Evolutionary conservation across 2,113 vertebrate species (phyloP).

Genomic region (Neodontobutis hainanensis): DNA sequence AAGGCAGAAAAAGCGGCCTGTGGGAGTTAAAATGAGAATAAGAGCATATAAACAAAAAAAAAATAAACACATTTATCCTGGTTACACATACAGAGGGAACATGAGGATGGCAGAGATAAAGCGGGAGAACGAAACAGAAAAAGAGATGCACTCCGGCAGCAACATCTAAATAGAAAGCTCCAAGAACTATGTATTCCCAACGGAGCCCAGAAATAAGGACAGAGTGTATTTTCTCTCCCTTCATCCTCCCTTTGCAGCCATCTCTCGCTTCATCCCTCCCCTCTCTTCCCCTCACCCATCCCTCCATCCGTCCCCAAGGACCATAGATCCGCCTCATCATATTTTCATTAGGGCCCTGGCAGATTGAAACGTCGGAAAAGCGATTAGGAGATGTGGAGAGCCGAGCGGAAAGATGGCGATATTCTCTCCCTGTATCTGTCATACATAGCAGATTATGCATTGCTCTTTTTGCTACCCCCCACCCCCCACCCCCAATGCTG

Average conservation of each 20-base stretch:
- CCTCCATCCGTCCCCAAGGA: constrained; percentile 68
- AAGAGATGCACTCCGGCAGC: constrained; percentile 54
- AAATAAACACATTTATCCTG: constrained; percentile 67
- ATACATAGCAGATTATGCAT: constrained; percentile 67
- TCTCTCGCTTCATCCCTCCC: constrained; percentile 60
- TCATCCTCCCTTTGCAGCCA: constrained; percentile 76
- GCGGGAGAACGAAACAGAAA: constrained; percentile 43
- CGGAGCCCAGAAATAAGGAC: constrained; percentile 91
- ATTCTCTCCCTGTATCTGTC: constrained; percentile 65
- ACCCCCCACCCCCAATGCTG: background rate
- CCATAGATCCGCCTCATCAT: constrained; percentile 78
- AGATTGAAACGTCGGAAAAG: constrained; percentile 78
- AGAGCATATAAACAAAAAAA: constrained; percentile 52
- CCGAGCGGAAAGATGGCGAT: constrained; percentile 67
- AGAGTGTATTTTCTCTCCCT: constrained; percentile 81
- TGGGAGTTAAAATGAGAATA: constrained; percentile 57
- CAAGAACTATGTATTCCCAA: constrained; percentile 87
- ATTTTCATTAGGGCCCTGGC: constrained; percentile 80
- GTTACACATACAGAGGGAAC: constrained; percentile 43
- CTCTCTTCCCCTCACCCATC: constrained; percentile 52
- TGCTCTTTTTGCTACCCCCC: constrained; percentile 36
- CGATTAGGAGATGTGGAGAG: constrained; percentile 71
- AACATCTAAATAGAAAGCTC: constrained; percentile 84
- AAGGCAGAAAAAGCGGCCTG: constrained; percentile 52
- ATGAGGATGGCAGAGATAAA: constrained; percentile 62